Evolutionary conservation across 2,113 vertebrate species (phyloP).

Genomic region (Dendropsophus ebraccatus): DNA sequence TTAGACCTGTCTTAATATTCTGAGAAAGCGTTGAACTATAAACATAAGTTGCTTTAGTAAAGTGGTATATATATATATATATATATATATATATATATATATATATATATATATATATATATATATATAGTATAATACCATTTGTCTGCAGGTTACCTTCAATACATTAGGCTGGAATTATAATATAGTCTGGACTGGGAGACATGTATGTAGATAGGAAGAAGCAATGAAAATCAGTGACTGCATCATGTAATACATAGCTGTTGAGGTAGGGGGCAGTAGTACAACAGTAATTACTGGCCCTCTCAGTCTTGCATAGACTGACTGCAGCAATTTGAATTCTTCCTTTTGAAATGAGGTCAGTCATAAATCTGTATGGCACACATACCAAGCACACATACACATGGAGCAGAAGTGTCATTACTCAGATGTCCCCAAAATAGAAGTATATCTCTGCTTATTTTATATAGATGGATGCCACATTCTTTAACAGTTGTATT

Average conservation of each 20-base stretch:
- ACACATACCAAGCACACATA: not conserved
- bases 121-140: not conserved
- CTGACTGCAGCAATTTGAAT: constrained; percentile 5
- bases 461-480: not conserved
- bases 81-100: no score
- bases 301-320: not conserved
- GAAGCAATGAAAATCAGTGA: not conserved
- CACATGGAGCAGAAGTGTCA: not conserved
- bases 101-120: no score
- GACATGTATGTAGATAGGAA: not conserved
- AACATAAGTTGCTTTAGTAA: not conserved
- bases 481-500: no score
- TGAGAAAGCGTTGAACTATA: not conserved
- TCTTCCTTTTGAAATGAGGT: constrained; percentile 5
- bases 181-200: not conserved
- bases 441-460: not conserved
- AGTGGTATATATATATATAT: not conserved
- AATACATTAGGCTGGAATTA: not conserved
- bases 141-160: not conserved
- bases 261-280: constrained; percentile 54
- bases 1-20: not conserved
- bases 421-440: not conserved
- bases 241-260: constrained; percentile 5
- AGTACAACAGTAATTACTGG: constrained; percentile 32
- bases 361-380: not conserved